Percentiles rank a stretch among this genome's conserved stretches.
These are phyloP conservation scores for Lamellibrachia columna DNA, from an alignment of 2,888 invertebrate species.

Conservation along the genomic window DNA sequence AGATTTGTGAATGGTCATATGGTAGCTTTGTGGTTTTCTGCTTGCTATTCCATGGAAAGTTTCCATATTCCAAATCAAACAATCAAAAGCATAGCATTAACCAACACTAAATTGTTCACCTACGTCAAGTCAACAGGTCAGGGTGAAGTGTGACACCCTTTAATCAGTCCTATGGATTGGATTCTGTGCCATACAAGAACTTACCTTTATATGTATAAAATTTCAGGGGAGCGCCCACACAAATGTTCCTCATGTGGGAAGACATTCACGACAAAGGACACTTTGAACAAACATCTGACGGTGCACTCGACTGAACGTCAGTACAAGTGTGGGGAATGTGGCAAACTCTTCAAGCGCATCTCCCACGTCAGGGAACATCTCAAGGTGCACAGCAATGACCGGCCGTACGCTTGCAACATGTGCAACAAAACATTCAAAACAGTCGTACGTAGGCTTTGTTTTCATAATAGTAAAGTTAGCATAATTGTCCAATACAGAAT, in stretches of 20 bases:
- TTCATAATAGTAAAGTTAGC: not conserved
- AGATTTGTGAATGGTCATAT: no score
- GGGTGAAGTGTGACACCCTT: no score
- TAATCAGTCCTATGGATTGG: no score
- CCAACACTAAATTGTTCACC: no score
- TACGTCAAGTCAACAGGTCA: no score
- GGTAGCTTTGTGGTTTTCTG: no score
- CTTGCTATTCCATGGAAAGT: no score
- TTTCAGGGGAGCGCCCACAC: constrained; percentile 55
- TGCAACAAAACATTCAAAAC: constrained; percentile 62
- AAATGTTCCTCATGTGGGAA: constrained; percentile 56
- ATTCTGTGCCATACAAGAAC: no score
- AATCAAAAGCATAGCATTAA: no score
- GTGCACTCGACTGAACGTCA: constrained; percentile 57
- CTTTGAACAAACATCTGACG: constrained; percentile 57
- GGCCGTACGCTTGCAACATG: constrained; percentile 55
- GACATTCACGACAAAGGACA: constrained; percentile 58
- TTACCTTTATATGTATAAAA: no score
- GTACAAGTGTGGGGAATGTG: constrained; percentile 64
- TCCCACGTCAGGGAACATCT: constrained; percentile 62
- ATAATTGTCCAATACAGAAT: not conserved
- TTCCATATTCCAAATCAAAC: no score
- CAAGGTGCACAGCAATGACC: constrained; percentile 56
- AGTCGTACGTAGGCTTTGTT: constrained; percentile 48
- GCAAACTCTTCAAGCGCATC: constrained; percentile 62